Conservation (phyloP, 35 echinoderm and acorn worm species). For the Apostichopus californicus region DNA sequence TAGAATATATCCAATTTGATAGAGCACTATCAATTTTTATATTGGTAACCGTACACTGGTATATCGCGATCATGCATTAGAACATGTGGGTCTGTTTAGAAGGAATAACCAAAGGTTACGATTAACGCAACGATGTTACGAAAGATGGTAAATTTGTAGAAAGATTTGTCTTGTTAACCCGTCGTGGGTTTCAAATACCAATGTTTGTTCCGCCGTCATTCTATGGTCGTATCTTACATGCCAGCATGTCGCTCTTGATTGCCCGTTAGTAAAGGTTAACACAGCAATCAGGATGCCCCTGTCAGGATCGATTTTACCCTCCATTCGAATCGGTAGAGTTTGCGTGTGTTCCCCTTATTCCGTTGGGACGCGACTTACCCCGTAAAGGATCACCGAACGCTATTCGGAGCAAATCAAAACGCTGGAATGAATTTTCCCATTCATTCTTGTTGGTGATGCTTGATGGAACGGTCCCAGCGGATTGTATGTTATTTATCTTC, state of each 20-base stretch:
- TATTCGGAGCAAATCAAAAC: conserved; percentile 48
- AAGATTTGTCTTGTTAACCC: conserved; percentile 24
- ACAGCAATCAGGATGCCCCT: conserved; percentile 33
- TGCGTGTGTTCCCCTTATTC: conserved; percentile 46
- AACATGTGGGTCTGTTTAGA: conserved; percentile 9
- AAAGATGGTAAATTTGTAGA: conserved; percentile 4
- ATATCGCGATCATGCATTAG: neutral
- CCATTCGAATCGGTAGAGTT: conserved; percentile 35
- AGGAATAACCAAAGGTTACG: neutral
- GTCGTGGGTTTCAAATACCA: conserved; percentile 16
- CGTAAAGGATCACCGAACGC: conserved; percentile 43
- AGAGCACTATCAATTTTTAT: no score
- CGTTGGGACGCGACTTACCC: conserved; percentile 5
- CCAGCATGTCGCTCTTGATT: conserved; percentile 28
- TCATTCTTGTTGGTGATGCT: conserved; percentile 7
- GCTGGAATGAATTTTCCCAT: conserved; percentile 21
- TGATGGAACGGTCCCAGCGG: conserved; percentile 1
- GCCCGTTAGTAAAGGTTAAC: conserved; percentile 13
- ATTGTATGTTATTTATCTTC: neutral
- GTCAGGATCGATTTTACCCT: conserved; percentile 30
- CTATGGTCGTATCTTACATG: conserved; percentile 17
- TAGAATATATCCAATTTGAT: no score
- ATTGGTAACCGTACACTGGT: neutral
- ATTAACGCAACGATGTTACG: neutral
- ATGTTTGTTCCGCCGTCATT: conserved; percentile 12